Base-by-base conservation (phyloP, 2,113 vertebrate genomes). In the Ciconia maguari region DNA sequence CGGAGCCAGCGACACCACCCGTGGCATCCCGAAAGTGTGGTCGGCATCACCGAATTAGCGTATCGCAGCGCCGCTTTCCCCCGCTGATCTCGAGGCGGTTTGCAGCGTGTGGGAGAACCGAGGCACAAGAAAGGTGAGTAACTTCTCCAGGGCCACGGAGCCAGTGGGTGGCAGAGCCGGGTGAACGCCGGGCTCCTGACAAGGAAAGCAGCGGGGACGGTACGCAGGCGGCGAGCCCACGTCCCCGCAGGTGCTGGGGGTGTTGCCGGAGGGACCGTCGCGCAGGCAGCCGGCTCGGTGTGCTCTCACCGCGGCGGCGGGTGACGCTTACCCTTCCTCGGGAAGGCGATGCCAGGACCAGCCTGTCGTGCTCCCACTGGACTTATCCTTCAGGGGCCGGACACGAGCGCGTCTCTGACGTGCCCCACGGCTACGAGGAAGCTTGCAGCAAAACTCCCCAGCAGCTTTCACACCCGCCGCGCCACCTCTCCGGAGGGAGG, bases 291-390 rank as follows among this genome's bases (percentile, higher is more conserved):
- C 0, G 0, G 55, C 71, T 83, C 0, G 0, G 12, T 7, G 52
- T 7, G 71, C 42, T 83, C 80, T 27, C 4, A 1, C 55, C 10
- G 1, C 7, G 0, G 0, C 0, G 0, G 41, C 2, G 41, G 66
- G 62, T 3, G 54, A 80, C 44, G 77, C n/a, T 57, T 24, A 22
- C 54, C 60, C 55, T 38, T 70, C 74, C 54, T 61, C 11, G 36
- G 76, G 49, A 49, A 72, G 68, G 38, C 3, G 10, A 48, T 2
- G 12, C 21, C 3, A 3, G 49, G 26, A 58, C n/a, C 82, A 85
- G 65, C 26, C 65, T 26, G 65, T 52, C 0, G 0, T 1, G 11
- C 38, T 81, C 68, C 46, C 24, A 2, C 5, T 0, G 3, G n/a
- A 68, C 41, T 18, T 77, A 49, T 74, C 13, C 18, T 51, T 64